Percentiles rank a stretch among this genome's conserved stretches.
These are phyloP conservation scores for Macrocentrus cingulum DNA, from an alignment of 1,140 invertebrate species.

Conservation along the genomic window DNA sequence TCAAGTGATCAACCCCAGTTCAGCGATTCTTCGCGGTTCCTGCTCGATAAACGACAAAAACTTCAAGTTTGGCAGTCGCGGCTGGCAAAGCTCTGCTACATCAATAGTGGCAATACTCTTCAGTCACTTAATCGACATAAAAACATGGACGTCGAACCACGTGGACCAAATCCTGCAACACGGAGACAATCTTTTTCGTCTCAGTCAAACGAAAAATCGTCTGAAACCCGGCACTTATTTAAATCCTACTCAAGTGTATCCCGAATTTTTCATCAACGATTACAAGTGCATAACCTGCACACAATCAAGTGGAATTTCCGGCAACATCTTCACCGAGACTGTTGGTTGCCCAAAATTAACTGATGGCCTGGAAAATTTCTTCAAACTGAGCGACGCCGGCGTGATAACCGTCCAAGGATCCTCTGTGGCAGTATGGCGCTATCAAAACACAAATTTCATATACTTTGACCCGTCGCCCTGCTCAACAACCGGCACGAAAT, in stretches of 20 bases:
- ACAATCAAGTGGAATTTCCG: slow-evolving; percentile 35
- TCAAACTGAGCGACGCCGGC: slow-evolving; percentile 33
- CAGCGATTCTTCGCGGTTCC: slow-evolving; percentile 38
- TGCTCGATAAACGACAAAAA: slow-evolving; percentile 35
- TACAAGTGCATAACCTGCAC: slow-evolving; percentile 39
- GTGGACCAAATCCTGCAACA: slow-evolving; percentile 40
- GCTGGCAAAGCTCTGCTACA: slow-evolving; percentile 38
- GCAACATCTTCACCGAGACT: slow-evolving; percentile 38
- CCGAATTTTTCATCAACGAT: slow-evolving; percentile 44
- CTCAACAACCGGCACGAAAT: slow-evolving; percentile 28
- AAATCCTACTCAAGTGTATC: slow-evolving; percentile 33
- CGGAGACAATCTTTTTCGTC: slow-evolving; percentile 43
- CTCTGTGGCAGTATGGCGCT: slow-evolving; percentile 43
- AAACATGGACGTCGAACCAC: slow-evolving; percentile 35
- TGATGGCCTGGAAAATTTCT: slow-evolving; percentile 38
- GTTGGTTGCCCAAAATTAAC: slow-evolving; percentile 37
- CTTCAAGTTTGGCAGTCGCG: slow-evolving; percentile 45
- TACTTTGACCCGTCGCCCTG: slow-evolving; percentile 40
- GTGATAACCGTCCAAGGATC: slow-evolving; percentile 41
- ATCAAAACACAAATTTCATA: slow-evolving; percentile 30
- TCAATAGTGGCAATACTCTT: slow-evolving; percentile 40
- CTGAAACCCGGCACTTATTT: slow-evolving; percentile 37
- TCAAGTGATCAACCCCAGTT: slow-evolving; percentile 27
- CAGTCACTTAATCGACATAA: slow-evolving; percentile 37
- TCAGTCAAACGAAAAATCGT: slow-evolving; percentile 31